Base-by-base conservation (phyloP, 2,113 vertebrate genomes). In the Bettongia penicillata region DNA sequence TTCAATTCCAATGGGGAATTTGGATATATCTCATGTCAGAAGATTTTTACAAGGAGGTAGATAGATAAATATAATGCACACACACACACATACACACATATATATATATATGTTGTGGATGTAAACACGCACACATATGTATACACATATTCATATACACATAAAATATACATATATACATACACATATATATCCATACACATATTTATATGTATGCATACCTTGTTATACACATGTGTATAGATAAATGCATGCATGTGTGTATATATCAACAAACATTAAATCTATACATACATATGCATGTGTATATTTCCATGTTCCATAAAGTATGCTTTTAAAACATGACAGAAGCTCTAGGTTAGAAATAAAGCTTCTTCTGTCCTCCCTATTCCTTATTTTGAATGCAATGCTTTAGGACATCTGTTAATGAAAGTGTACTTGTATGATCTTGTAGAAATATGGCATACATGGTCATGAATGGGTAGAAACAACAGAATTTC, bases 401-500 rank as follows among this genome's bases (percentile, higher is more conserved):
- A 84, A 84, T 23, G 68, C 37, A 84, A 43, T 43, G 68, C 68
- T n/a, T 84, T 84, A 43, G n/a, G 68, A 43, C 23, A 0, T 68
- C 2, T 28, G n/a, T 90, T n/a, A 94, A 95, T 84, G 28, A 90
- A 97, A 96, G 7, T 24, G 11, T 0, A 51, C 5, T 91, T 94
- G 92, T 52, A 52, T 89, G 91, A 89, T 23, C n/a, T 5, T 84
- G 2, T 84, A 95, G 57, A 89, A 0, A 3, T 0, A 0, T 37
- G 31, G 25, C 48, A 1, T 94, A 23, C 23, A 1, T 0, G 0
- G 3, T 89, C n/a, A n/a, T 43, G 37, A 95, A 95, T 91, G 77
- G 52, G 26, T 51, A 93, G 51, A 84, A 93, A 37, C 48, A 51
- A 49, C 61, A 93, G 48, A 97, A 91, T 53, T 93, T 95, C 90